Conservation (phyloP, 2,113 vertebrate species). For the Cololabis saira region DNA sequence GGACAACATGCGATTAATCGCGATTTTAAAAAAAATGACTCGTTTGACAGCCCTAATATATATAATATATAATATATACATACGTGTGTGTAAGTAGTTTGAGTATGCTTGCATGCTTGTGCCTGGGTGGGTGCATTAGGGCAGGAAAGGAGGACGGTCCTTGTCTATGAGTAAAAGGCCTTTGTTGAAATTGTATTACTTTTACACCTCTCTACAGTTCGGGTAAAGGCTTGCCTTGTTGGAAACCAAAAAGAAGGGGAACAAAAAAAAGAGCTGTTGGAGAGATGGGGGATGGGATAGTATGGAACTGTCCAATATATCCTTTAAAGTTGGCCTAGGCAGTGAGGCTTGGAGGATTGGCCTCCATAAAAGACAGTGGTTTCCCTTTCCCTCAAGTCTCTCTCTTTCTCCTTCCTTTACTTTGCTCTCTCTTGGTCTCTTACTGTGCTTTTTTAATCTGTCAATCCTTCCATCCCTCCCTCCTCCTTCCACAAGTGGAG, state of each 20-base stretch:
- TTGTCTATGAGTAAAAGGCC: constrained; percentile 59
- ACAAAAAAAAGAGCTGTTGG: constrained; percentile 57
- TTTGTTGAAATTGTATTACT: constrained; percentile 76
- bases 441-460: constrained; percentile 18
- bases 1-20: too few species aligned
- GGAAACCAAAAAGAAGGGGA: constrained; percentile 67
- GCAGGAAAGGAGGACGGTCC: background rate
- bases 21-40: too few species aligned
- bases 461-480: constrained; percentile 33
- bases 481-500: constrained; percentile 53
- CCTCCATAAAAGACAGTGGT: constrained; percentile 79
- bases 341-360: constrained; percentile 74
- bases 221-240: constrained; percentile 71
- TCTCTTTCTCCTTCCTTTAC: constrained; percentile 32
- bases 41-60: too few species aligned
- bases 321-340: constrained; percentile 75
- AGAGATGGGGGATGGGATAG: constrained; percentile 53
- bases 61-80: too few species aligned
- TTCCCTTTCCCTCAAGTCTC: constrained; percentile 74
- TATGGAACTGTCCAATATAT: constrained; percentile 78
- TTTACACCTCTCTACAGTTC: constrained; percentile 75
- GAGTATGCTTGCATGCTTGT: background rate
- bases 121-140: background rate
- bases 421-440: constrained; percentile 24
- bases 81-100: constrained; percentile 9